These are phyloP conservation scores for Halcyon smyrnensis DNA, from an alignment of 2,797 vertebrate genomes.

Conservation along the genomic window DNA sequence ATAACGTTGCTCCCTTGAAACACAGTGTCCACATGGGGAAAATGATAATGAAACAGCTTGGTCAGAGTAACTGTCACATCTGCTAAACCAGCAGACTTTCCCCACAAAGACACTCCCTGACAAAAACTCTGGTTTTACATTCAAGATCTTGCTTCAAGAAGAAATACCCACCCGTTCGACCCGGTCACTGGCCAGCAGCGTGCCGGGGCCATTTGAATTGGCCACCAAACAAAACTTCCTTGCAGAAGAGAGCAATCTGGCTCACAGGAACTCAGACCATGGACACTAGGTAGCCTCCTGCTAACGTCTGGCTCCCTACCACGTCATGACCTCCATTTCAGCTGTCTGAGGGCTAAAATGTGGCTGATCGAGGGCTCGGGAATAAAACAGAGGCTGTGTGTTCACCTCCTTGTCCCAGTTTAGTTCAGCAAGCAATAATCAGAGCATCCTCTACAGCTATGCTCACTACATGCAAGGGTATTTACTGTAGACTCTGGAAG, in stretches of 20 bases:
- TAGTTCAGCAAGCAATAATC: neutral
- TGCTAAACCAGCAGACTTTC: neutral
- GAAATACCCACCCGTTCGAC: neutral
- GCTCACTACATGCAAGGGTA: neutral
- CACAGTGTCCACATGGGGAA: fast-evolving
- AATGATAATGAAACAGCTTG: neutral
- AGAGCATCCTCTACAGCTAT: neutral
- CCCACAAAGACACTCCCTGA: neutral
- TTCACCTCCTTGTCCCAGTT: neutral
- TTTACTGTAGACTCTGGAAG: neutral
- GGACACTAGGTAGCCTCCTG: neutral
- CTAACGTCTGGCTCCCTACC: neutral
- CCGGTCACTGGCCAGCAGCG: fast-evolving
- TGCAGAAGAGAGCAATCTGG: neutral
- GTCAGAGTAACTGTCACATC: fast-evolving
- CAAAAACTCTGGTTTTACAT: neutral
- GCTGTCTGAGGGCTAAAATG: neutral
- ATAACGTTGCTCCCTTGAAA: neutral
- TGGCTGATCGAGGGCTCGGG: neutral
- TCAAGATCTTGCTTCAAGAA: neutral
- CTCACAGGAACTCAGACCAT: neutral
- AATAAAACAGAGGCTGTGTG: neutral
- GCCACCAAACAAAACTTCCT: neutral
- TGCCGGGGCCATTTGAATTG: neutral
- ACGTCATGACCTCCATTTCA: neutral